These are phyloP conservation scores for Pristionchus mayeri DNA, from an alignment of 2,888 invertebrate genomes.

Conservation along the genomic window DNA sequence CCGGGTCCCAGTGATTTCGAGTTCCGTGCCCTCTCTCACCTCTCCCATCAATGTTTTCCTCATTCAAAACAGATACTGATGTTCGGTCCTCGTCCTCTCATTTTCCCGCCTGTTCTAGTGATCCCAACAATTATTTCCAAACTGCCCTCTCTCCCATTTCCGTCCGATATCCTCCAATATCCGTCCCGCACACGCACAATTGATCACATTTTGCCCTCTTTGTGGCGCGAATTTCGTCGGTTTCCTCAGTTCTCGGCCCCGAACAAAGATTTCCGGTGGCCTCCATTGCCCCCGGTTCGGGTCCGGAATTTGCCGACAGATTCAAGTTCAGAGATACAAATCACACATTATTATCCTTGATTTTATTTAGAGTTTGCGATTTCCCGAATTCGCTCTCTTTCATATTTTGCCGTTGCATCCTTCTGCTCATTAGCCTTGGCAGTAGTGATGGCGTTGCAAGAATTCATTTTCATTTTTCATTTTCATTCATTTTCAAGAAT, in stretches of 20 bases:
- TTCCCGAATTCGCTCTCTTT: too few relatives aligned
- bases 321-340: too few relatives aligned
- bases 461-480: neutral
- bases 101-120: constrained; percentile 4
- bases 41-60: neutral
- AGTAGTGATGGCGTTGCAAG: too few relatives aligned
- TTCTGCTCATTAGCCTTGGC: too few relatives aligned
- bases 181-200: neutral
- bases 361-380: too few relatives aligned
- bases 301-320: too few relatives aligned
- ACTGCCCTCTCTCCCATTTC: neutral
- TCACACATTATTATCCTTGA: too few relatives aligned
- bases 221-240: neutral
- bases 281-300: neutral
- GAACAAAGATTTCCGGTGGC: constrained; percentile 16
- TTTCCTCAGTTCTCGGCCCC: neutral
- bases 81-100: neutral
- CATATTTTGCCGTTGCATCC: too few relatives aligned
- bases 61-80: neutral
- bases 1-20: neutral
- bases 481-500: neutral
- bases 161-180: neutral
- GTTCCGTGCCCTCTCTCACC: too few relatives aligned
- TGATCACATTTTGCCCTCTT: constrained; percentile 13
- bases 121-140: constrained; percentile 44